Evolutionary conservation across 2,113 vertebrate genomes (phyloP), one percentile per base, ranked within the genome.

Genomic region (Clarias gariepinus): DNA sequence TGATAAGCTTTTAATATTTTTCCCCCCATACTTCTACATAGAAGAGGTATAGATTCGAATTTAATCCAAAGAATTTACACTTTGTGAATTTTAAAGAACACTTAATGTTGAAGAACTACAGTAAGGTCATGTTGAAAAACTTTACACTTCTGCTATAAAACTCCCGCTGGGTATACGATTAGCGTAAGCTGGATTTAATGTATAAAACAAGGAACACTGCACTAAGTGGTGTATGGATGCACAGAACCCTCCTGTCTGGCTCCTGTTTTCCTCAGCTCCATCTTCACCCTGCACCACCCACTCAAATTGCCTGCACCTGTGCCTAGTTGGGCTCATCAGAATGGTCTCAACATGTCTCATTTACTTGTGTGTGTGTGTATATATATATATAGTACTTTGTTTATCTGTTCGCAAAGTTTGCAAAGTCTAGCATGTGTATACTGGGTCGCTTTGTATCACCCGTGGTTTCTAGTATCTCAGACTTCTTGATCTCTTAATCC

Each of bases 341-440:
- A 83, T 83, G 81, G 64, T 69, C 81, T 69, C 81, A 83, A 55
- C 81, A 83, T 68, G 63, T 66, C 63, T 68, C 28, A 83, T 68
- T 53, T 53, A 64, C 61, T 64, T 68, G 41, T 82, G 7, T 81
- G n/a, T 63, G 28, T 66, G 66, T 82, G 47, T 66, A 47, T 63
- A 25, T 63, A 52, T 82, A 82, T 82, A 66, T 66, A 52, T 64
- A 47, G 30, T 63, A n/a, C 4, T 81, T 81, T 47, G 57, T 81
- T 64, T 36, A 81, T 81, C 33, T 36, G 21, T 81, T 81, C 47
- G 57, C 58, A 81, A 81, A 58, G 53, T 60, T 80, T 60, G 47
- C 30, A 36, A 63, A 63, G 33, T 81, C 60, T 63, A 21, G 79
- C 79, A 61, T 81, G 60, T 81, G 79, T 16, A 36, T 47, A 36